Base-by-base conservation (phyloP, 2,888 invertebrate species). In the Sarcophaga subvicina region DNA sequence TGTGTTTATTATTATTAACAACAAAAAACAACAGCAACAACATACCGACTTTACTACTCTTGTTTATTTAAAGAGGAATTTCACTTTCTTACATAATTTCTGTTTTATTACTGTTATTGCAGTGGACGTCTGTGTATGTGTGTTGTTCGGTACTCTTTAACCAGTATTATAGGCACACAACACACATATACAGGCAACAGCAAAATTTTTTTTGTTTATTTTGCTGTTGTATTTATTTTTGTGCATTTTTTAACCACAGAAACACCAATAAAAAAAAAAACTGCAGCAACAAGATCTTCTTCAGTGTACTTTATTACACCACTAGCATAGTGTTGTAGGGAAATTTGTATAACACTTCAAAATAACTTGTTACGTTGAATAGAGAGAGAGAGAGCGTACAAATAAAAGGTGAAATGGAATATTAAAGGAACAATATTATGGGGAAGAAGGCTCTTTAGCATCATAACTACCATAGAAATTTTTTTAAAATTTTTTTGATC, bases 1-100 rank as follows among this genome's bases (percentile, higher is more conserved):
- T 54, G 17, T 54, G 54, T 4, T 12, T 17, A 54, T 37, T 37
- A 37, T 37, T 37, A 37, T 37, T 6, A 49, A 49, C 49, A 54
- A 54, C 4, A 49, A 22, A 20, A 20, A 22, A 64, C 27, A 22
- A 63, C 12, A 49, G 49, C 14, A 49, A 17, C 14, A 4, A 54
- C 10, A 54, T 4, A 49, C 49, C 12, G 49, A 12, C 20, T 37
- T 37, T 37, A 67, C 17, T 67, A 20, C 45, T 67, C 27, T 62
- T 79, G 1, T 78, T 78, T 27, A 59, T 37, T 78, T 73, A 45
- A 60, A 77, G 62, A 64, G 79, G 71, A 71, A 81, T 87, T 87
- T 87, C 87, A 87, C 87, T 87, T 87, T 87, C 87, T 87, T 87
- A 87, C 87, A 87, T 87, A 87, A 87, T 79, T 81, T 80, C 54